phyloP scores from a whole-genome alignment of 2,113 vertebrate genomes.

The Scomber japonicus region DNA sequence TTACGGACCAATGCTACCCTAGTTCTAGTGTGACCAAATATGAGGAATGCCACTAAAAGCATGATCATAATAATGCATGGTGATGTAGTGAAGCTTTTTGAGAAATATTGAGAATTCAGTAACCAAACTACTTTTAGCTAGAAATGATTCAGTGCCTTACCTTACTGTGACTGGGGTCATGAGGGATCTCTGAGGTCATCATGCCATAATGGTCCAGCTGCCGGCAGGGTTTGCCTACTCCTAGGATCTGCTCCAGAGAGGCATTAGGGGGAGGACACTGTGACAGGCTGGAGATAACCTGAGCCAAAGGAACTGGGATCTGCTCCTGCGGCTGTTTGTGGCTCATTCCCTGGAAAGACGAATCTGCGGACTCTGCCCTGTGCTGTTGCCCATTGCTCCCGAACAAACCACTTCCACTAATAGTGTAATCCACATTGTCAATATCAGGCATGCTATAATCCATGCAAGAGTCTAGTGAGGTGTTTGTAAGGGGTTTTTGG shows the following conservation, averaged over 20 bases:
- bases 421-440: slow-evolving; percentile 45
- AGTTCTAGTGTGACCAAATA: too few relatives aligned
- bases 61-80: too few relatives aligned
- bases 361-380: slow-evolving; percentile 14
- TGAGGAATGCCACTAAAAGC: too few relatives aligned
- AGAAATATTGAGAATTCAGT: too few relatives aligned
- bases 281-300: slow-evolving; percentile 75
- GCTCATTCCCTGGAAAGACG: slow-evolving; percentile 63
- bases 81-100: too few relatives aligned
- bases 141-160: slow-evolving; percentile 56
- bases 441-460: slow-evolving; percentile 57
- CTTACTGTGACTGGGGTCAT: slow-evolving; percentile 68
- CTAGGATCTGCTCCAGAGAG: slow-evolving; percentile 77
- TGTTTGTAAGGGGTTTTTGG: slow-evolving; percentile 54
- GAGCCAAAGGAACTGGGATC: slow-evolving; percentile 60
- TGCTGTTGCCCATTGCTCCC: slow-evolving; percentile 33
- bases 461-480: slow-evolving; percentile 56
- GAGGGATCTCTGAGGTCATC: slow-evolving; percentile 59
- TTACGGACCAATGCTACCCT: too few relatives aligned
- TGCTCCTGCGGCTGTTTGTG: slow-evolving; percentile 70
- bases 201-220: slow-evolving; percentile 70
- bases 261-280: slow-evolving; percentile 71
- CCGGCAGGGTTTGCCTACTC: slow-evolving; percentile 62
- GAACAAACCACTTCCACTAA: slow-evolving; percentile 44
- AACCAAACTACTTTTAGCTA: not conserved